A percentile compares a stretch with the other conserved stretches of the same genome.
phyloP scores from a whole-genome alignment of 2,113 vertebrate genomes.

The Donacobius atricapilla region DNA sequence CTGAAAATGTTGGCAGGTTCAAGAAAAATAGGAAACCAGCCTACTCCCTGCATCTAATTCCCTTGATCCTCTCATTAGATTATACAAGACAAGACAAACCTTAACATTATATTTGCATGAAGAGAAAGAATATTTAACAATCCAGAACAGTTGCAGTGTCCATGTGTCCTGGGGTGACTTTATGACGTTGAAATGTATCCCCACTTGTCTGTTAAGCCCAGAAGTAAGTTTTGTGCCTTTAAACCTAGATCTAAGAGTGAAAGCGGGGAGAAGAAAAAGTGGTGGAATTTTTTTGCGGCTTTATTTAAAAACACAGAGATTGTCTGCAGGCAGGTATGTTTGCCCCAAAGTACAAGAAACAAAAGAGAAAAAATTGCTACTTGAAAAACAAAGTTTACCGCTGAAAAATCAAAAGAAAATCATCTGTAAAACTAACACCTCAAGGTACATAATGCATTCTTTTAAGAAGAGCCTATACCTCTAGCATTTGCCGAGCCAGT shows the following conservation, averaged over 20 bases:
- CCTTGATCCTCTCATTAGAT: not conserved
- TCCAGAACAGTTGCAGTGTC: not conserved
- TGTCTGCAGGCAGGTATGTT: not conserved
- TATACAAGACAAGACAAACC: not conserved
- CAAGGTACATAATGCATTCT: fast-evolving
- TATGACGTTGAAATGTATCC: not conserved
- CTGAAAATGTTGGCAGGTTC: not conserved
- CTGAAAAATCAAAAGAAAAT: not conserved
- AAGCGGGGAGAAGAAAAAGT: not conserved
- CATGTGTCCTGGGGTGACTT: not conserved
- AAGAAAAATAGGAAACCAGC: not conserved
- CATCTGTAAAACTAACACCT: not conserved
- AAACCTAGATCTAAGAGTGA: not conserved
- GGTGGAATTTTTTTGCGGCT: not conserved
- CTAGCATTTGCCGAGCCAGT: not conserved
- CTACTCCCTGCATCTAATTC: not conserved
- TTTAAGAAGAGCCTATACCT: not conserved
- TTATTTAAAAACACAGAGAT: not conserved
- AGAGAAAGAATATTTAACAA: not conserved
- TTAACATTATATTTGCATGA: not conserved
- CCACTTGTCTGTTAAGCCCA: not conserved
- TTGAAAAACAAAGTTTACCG: not conserved
- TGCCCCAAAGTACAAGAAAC: not conserved
- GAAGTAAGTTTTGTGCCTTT: not conserved
- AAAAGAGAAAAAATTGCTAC: not conserved